A percentile compares a stretch with the other conserved stretches of the same genome.
Evolutionary conservation across 1,140 invertebrate genomes (phyloP).

Genomic region (Thaumatotibia leucotreta): DNA sequence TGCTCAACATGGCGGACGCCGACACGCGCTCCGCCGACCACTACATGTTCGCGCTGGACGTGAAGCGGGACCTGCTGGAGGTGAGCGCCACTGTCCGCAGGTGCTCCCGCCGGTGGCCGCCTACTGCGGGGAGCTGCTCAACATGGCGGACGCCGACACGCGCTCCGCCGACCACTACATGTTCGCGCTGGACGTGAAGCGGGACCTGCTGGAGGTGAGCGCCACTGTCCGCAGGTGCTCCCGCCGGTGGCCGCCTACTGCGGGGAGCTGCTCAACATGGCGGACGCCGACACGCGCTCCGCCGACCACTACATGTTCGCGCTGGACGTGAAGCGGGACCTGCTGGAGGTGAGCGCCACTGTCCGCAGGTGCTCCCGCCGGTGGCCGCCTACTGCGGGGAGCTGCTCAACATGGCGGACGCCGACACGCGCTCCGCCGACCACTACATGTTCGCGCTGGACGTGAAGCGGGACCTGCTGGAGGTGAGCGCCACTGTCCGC

Average conservation of each 20-base stretch:
- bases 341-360: constrained; percentile 48
- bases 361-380: constrained; percentile 87
- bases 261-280: constrained; percentile 91
- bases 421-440: constrained; percentile 91
- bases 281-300: constrained; percentile 88
- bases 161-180: constrained; percentile 93
- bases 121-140: constrained; percentile 93
- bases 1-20: constrained; percentile 89
- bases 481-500: constrained; percentile 46
- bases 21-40: constrained; percentile 92
- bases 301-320: constrained; percentile 96
- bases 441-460: constrained; percentile 94
- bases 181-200: constrained; percentile 86
- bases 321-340: constrained; percentile 77
- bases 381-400: constrained; percentile 94
- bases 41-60: constrained; percentile 92
- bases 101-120: constrained; percentile 90
- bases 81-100: constrained; percentile 57
- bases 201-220: constrained; percentile 50
- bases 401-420: constrained; percentile 89
- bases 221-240: constrained; percentile 81
- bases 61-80: constrained; percentile 58
- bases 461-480: constrained; percentile 53
- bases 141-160: constrained; percentile 89
- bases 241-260: constrained; percentile 93